Conservation (phyloP, 2,113 vertebrate genomes). For the Erythrocercus mccallii region DNA sequence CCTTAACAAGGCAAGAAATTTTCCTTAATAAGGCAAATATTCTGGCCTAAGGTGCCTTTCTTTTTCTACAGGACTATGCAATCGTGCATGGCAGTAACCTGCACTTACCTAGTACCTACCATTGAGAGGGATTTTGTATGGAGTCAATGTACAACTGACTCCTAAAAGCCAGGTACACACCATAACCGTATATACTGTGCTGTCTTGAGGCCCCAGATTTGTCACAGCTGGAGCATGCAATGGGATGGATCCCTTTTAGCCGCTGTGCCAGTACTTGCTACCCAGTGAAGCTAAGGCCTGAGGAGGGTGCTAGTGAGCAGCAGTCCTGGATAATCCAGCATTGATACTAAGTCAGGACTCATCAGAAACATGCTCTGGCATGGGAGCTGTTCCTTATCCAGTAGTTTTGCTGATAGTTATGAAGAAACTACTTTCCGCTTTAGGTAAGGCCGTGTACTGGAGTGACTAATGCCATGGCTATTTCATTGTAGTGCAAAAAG, state of each 20-base stretch:
- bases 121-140: background rate
- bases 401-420: background rate
- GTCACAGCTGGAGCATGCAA: background rate
- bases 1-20: background rate
- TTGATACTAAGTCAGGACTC: background rate
- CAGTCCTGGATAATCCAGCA: background rate
- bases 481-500: background rate
- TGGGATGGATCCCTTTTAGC: background rate
- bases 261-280: background rate
- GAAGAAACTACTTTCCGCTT: background rate
- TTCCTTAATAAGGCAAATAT: background rate
- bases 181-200: rapidly evolving
- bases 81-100: too few species aligned
- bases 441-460: background rate
- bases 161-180: background rate
- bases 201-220: too few species aligned
- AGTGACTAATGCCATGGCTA: background rate
- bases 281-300: background rate
- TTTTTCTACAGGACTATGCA: background rate
- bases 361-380: background rate
- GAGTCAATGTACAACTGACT: background rate
- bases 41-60: background rate
- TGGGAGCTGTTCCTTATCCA: background rate
- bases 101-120: background rate
- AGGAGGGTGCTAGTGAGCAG: background rate